Evolutionary conservation across 2,797 vertebrate genomes (phyloP), one percentile per base, ranked within the genome.

Genomic region (Triplophysa bombifrons): DNA sequence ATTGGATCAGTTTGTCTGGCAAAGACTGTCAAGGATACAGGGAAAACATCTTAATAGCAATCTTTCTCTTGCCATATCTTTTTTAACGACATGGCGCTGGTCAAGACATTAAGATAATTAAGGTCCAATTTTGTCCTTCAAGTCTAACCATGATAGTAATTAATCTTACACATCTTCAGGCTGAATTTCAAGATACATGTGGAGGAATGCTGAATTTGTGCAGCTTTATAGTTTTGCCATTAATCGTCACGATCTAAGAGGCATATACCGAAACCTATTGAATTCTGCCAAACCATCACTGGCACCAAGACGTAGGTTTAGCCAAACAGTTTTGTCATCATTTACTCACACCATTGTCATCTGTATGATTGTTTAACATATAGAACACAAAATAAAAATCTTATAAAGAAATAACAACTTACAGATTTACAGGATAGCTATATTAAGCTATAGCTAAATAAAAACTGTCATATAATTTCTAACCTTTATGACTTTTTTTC

Each of bases 1-100:
- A 93, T 93, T 93, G 91, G 90, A 93, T 93, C 90, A 91, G 90
- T 92, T 91, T 92, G 84, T 89, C 87, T 92, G 89, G 90, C 90
- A 92, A 91, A 90, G 89, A 89, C 89, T 91, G 90, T 92, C 90
- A 90, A 91, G 90, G 91, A 92, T 92, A 92, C 65, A 90, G 90
- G 88, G 90, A 89, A 92, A 93, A 92, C 89, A 91, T 92, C 89
- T 92, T 89, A 90, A 87, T 85, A 86, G 88, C 88, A 90, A 90
- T 92, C 88, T 89, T 90, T 90, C 89, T 88, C 88, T 86, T 89
- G 87, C 82, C 44, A 22, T 55, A 76, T 90, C 90, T 90, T 90
- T 89, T 92, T 90, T 90, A 91, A 91, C 91, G 91, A 88, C 90
- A 90, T 90, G 91, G 90, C 92, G 90, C 84, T 88, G 90, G 91